Conservation (phyloP, 2,113 vertebrate genomes). For the Peromyscus maniculatus region DNA sequence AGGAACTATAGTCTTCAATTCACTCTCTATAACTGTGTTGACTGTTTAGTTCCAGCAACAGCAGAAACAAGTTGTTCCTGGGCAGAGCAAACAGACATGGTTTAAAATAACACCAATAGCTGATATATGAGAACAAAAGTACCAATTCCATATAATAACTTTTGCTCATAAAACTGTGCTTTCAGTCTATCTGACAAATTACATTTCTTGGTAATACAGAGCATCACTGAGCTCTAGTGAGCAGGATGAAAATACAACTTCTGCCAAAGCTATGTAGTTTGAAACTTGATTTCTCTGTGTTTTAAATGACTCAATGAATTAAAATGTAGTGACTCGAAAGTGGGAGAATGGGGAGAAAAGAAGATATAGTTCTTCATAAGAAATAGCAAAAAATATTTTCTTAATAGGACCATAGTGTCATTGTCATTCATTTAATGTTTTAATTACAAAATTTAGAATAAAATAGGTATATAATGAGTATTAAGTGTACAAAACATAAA, state of each 20-base stretch:
- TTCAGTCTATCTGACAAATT: conserved; percentile 41
- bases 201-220: conserved; percentile 52
- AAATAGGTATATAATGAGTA: not conserved
- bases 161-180: conserved; percentile 70
- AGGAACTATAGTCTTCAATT: not conserved
- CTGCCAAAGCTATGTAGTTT: not conserved
- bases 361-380: not conserved
- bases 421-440: not conserved
- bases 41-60: conserved; percentile 37
- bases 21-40: conserved; percentile 42
- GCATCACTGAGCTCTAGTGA: not conserved
- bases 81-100: conserved; percentile 58
- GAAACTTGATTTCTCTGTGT: conserved; percentile 45
- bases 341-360: not conserved
- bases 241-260: conserved; percentile 65
- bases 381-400: not conserved
- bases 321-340: not conserved
- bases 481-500: not conserved
- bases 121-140: conserved; percentile 64
- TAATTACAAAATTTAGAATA: conserved; percentile 1
- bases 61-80: conserved; percentile 61
- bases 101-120: conserved; percentile 63
- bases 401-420: not conserved
- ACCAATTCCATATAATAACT: conserved; percentile 68
- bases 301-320: not conserved